Evolutionary conservation across 1,140 invertebrate genomes (phyloP).

Genomic region (Calycopis cecrops): DNA sequence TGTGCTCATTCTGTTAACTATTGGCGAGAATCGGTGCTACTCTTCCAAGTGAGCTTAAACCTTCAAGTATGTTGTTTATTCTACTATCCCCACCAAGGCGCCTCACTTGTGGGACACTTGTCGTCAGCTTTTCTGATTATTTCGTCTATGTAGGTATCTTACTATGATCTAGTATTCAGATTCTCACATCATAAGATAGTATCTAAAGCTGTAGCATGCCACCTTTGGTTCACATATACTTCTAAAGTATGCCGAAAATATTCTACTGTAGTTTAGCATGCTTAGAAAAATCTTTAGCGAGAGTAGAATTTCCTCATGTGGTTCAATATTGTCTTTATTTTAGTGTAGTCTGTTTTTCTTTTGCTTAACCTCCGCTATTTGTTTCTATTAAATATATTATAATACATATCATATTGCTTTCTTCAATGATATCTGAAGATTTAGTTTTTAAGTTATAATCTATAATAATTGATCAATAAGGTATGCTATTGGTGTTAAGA

Average conservation of each 20-base stretch:
- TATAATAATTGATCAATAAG: too few species aligned
- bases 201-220: constrained; percentile 13
- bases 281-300: not conserved
- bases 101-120: constrained; percentile 71
- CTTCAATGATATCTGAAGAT: constrained; percentile 1
- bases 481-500: too few species aligned
- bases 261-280: constrained; percentile 1
- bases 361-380: not conserved
- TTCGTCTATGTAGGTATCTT: constrained; percentile 26
- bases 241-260: constrained; percentile 7
- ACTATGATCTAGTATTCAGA: constrained; percentile 9
- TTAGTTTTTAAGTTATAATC: not conserved
- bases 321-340: constrained; percentile 1
- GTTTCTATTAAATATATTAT: not conserved
- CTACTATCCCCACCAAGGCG: constrained; percentile 53
- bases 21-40: constrained; percentile 56
- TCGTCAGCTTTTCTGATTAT: constrained; percentile 51
- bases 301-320: too few species aligned
- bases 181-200: constrained; percentile 17
- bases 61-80: constrained; percentile 36
- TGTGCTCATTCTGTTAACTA: constrained; percentile 64
- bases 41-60: constrained; percentile 60
- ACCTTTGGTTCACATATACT: constrained; percentile 5
- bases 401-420: not conserved
- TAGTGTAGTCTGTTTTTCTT: not conserved